These are phyloP conservation scores for Tupiocoris notatus DNA, from an alignment of 2,888 invertebrate genomes.

Conservation along the genomic window DNA sequence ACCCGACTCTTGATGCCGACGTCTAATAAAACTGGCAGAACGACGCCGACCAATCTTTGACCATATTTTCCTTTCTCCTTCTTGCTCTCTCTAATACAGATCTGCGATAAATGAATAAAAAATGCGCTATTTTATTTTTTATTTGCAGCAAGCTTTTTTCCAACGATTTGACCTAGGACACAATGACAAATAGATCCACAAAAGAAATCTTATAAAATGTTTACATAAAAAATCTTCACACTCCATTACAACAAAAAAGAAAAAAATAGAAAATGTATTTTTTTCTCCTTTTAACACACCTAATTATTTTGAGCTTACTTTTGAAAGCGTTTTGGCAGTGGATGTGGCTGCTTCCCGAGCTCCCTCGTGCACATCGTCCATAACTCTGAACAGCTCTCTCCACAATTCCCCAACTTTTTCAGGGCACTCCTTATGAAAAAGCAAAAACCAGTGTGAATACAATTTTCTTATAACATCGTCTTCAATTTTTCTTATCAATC, in stretches of 20 bases:
- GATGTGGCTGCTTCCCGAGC: conserved; percentile 73
- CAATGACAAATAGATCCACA: background rate
- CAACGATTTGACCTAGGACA: too few species aligned
- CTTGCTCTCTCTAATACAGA: conserved; percentile 26
- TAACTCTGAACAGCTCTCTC: conserved; percentile 80
- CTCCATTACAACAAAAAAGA: too few species aligned
- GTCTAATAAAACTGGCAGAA: conserved; percentile 78
- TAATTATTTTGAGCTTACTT: too few species aligned
- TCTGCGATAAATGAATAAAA: conserved; percentile 2
- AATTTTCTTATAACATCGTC: too few species aligned
- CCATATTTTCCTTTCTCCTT: conserved; percentile 27
- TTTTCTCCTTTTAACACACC: too few species aligned
- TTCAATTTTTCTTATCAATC: too few species aligned
- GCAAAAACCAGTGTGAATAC: background rate
- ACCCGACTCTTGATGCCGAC: conserved; percentile 77
- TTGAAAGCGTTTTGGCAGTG: conserved; percentile 70
- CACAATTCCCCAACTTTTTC: conserved; percentile 65
- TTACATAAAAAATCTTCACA: too few species aligned
- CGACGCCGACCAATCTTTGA: conserved; percentile 44
- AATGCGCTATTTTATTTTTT: too few species aligned
- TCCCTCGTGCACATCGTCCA: conserved; percentile 93
- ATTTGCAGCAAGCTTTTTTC: too few species aligned
- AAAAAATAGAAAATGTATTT: too few species aligned
- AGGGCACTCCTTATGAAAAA: conserved; percentile 52
- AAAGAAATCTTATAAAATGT: too few species aligned